Evolutionary conservation across 2,797 vertebrate species (phyloP).

Genomic region (Sebastes kiyomatsui): DNA sequence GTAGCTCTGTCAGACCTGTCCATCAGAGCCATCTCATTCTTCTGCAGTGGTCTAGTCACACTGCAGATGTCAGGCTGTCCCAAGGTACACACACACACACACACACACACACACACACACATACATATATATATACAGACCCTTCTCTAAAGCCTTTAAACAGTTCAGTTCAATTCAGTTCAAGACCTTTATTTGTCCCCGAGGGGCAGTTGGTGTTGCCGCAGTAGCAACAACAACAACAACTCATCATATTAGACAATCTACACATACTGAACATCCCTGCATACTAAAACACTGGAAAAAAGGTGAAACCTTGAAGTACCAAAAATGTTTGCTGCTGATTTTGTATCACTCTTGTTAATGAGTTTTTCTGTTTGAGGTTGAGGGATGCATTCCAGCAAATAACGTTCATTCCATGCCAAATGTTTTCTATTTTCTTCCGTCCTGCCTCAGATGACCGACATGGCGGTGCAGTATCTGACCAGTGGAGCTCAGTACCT

Average conservation of each 20-base stretch:
- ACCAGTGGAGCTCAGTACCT: constrained; percentile 81
- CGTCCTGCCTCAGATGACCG: constrained; percentile 80
- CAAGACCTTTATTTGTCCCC: too few relatives aligned
- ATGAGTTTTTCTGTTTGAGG: too few relatives aligned
- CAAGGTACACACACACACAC: constrained; percentile 73
- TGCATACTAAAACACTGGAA: too few relatives aligned
- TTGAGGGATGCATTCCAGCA: too few relatives aligned
- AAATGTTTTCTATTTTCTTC: not conserved
- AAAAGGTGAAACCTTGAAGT: too few relatives aligned
- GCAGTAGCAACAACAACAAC: too few relatives aligned
- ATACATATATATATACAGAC: not conserved
- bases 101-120: not conserved
- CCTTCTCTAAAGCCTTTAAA: not conserved
- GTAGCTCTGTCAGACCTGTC: constrained; percentile 77
- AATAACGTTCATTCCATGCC: not conserved
- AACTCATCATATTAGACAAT: too few relatives aligned
- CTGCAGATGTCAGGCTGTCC: constrained; percentile 79
- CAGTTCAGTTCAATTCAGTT: too few relatives aligned
- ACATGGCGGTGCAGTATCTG: constrained; percentile 80
- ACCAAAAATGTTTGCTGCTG: too few relatives aligned
- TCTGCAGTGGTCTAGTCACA: constrained; percentile 77
- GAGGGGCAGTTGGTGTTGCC: too few relatives aligned
- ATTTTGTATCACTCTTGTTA: too few relatives aligned
- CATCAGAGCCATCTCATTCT: constrained; percentile 80
- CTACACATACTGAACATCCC: too few relatives aligned